Evolutionary conservation across 30 jellyfish, hydroid and myxozoan genomes (phyloP), one percentile per base, ranked within the genome.

Genomic region (Aurelia aurita complex sp. Pacific): DNA sequence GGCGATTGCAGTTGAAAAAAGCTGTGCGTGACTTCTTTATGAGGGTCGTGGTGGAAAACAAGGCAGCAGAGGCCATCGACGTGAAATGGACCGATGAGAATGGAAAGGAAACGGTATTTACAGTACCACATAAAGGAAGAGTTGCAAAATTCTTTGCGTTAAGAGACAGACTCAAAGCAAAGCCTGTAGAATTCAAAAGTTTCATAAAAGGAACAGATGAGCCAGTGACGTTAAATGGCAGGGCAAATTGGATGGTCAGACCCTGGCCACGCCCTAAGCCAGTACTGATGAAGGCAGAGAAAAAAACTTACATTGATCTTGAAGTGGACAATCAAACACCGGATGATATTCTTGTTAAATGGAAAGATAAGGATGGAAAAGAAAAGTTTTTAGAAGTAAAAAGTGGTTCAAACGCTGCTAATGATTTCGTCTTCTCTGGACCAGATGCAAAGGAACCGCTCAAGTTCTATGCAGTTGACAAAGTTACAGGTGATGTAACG

Each of bases 11-110:
- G 18, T 19, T 77, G 15, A 77, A 29, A n/a, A 73, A 63, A 65
- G 93, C 87, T 42, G 93, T 74, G n/a, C 36, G 64, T 10, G 87
- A 84, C 61, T 84, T 53, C 53, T 73, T 7, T 42, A 17, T 84
- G 14, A 33, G 10, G 8, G 74, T 84, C 29, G 67, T 46, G 6
- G 83, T 84, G 10, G 67, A 33, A 18, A 84, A 84, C 82, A 34
- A 71, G 52, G 87, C 83, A 1, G 34, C 70, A 23, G 93, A 61
- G 2, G 82, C 87, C 68, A 74, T 84, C 18, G 82, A 38, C 16
- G 93, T 84, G 46, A 53, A 18, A 15, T 84, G 93, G 93, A 17
- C 32, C 4, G 55, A 13, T 15, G 80, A 73, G 59, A 70, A 84
- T 33, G 87, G 93, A 5, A 61, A 38, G 74, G 61, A 71, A 68